These are phyloP conservation scores for Brachypteracias leptosomus DNA, from an alignment of 2,113 vertebrate genomes.

Conservation along the genomic window DNA sequence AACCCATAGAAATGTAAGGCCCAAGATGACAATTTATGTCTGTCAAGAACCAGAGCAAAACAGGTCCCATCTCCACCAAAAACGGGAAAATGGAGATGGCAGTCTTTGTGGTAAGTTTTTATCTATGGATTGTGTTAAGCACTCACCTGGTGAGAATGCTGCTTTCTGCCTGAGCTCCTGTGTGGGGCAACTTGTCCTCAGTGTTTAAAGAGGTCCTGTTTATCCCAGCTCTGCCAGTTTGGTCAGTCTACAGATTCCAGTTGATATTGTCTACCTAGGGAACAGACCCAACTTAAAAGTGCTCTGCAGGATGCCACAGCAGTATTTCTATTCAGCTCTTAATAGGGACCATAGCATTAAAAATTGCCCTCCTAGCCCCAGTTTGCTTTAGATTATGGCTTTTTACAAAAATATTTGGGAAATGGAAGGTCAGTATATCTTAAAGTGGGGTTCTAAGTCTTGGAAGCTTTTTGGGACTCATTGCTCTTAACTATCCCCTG, in stretches of 20 bases:
- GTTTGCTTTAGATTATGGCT: background rate
- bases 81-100: constrained; percentile 69
- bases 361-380: background rate
- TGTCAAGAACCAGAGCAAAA: constrained; percentile 87
- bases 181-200: background rate
- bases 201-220: background rate
- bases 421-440: accelerated
- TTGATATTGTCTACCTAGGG: background rate
- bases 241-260: background rate
- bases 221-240: background rate
- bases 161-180: background rate
- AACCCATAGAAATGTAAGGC: constrained; percentile 83
- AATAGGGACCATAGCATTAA: background rate
- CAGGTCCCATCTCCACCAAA: constrained; percentile 72
- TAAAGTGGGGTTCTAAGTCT: background rate
- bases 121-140: background rate
- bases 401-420: background rate
- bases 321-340: background rate
- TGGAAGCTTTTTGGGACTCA: background rate
- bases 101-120: constrained; percentile 75
- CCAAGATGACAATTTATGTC: constrained; percentile 92
- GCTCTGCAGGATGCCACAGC: background rate
- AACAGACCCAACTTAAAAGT: background rate
- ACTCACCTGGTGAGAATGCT: background rate
- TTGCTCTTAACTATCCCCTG: background rate